Percentiles rank a stretch among this genome's conserved stretches.
Conservation (phyloP, 2,888 invertebrate species). For the Urechis unicinctus region DNA sequence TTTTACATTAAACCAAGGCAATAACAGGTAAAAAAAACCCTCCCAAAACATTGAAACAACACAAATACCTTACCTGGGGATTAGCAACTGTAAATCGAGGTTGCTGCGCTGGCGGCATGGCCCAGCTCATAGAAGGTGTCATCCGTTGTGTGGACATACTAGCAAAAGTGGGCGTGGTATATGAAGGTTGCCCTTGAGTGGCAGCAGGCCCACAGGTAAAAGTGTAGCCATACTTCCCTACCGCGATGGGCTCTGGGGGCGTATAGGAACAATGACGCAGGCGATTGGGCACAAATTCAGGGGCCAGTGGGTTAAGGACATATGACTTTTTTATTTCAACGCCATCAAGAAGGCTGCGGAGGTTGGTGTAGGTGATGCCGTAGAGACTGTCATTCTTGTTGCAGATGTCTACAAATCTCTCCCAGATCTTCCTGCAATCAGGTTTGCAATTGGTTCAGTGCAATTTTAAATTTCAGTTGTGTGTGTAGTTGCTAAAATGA, state of each 20-base stretch:
- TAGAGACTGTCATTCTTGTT: constrained; percentile 65
- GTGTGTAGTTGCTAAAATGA: background rate
- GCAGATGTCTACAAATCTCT: constrained; percentile 68
- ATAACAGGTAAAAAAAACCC: too few relatives aligned
- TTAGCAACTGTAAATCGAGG: too few relatives aligned
- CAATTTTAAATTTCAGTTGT: background rate
- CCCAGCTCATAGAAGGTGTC: too few relatives aligned
- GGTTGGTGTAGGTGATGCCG: constrained; percentile 66
- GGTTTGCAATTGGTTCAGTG: background rate
- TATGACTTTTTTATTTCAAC: constrained; percentile 70
- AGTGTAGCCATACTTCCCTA: constrained; percentile 16
- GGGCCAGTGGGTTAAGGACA: constrained; percentile 73
- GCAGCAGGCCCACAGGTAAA: too few relatives aligned
- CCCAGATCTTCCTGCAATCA: constrained; percentile 68
- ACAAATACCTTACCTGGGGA: too few relatives aligned
- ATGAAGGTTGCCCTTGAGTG: too few relatives aligned
- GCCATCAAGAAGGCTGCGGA: constrained; percentile 65
- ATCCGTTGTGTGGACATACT: too few relatives aligned
- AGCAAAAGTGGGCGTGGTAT: too few relatives aligned
- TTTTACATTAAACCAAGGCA: too few relatives aligned
- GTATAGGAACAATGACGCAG: constrained; percentile 11
- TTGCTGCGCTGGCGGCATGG: too few relatives aligned
- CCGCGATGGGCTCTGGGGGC: constrained; percentile 15
- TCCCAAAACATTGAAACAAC: too few relatives aligned
- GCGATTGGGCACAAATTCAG: constrained; percentile 65